These are phyloP conservation scores for Eonycteris spelaea DNA, from an alignment of 2,113 vertebrate species.

Conservation along the genomic window DNA sequence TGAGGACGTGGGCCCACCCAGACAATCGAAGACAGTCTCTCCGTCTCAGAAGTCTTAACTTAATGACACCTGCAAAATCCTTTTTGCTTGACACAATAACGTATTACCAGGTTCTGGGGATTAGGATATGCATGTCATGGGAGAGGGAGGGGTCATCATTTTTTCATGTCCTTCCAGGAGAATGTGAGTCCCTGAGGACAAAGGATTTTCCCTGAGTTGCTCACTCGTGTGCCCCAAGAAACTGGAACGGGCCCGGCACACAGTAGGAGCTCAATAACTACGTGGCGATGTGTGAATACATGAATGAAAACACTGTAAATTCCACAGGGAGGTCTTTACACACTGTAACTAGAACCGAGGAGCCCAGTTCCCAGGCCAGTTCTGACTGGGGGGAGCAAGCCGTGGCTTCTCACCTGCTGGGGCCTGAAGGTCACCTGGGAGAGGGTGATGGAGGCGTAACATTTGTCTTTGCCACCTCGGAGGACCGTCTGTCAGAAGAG, in stretches of 20 bases:
- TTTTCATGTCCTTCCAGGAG: not conserved
- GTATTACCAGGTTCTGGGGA: not conserved
- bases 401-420: not conserved
- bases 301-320: not conserved
- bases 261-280: not conserved
- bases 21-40: no score
- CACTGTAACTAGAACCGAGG: not conserved
- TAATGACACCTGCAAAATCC: not conserved
- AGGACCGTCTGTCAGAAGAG: not conserved
- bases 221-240: not conserved
- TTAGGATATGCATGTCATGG: not conserved
- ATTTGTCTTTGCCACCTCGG: not conserved
- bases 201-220: not conserved
- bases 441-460: rapidly evolving
- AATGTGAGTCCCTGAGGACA: not conserved
- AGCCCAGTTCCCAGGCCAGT: not conserved
- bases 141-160: no score
- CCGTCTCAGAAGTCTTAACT: not conserved
- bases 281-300: not conserved
- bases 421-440: not conserved
- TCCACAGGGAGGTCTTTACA: not conserved
- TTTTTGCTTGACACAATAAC: not conserved
- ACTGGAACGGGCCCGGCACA: not conserved
- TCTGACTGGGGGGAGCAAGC: not conserved
- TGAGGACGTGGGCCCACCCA: not conserved